Evolutionary conservation across 2,113 vertebrate species (phyloP).

Genomic region (human): DNA sequence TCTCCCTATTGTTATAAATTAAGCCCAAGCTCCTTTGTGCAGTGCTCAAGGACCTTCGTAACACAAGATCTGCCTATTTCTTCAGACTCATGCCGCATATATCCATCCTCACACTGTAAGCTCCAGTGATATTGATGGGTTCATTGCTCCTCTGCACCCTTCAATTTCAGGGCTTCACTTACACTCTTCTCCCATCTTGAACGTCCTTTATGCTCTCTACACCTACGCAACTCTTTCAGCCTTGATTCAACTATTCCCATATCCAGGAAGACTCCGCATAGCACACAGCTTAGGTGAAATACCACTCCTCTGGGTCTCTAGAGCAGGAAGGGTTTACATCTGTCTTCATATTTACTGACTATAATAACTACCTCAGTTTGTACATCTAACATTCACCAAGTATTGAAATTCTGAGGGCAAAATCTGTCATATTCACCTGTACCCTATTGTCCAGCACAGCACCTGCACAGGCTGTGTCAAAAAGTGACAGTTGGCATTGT

Average conservation of each 20-base stretch:
- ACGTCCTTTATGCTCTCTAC: not conserved
- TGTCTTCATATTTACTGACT: not conserved
- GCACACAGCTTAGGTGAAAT: not conserved
- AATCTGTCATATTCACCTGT: not conserved
- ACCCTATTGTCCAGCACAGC: not conserved
- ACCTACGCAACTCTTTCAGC: not conserved
- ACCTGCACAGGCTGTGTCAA: not conserved
- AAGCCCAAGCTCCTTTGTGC: not conserved
- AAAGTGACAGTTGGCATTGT: not conserved
- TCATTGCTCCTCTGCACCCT: not conserved
- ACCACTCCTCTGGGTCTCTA: not conserved
- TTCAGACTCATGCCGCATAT: not conserved
- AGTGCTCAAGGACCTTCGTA: not conserved
- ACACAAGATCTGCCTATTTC: not conserved
- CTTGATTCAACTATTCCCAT: not conserved
- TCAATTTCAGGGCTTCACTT: not conserved
- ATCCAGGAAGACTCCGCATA: not conserved
- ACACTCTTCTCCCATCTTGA: not conserved
- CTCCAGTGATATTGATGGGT: not conserved
- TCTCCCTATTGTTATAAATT: not conserved
- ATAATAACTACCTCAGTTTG: rapidly evolving
- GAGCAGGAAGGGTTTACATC: not conserved
- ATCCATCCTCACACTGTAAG: not conserved
- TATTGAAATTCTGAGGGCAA: not conserved
- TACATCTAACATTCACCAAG: not conserved